Evolutionary conservation across 2,888 invertebrate genomes (phyloP).

Genomic region (Coelogynopora nodosa): DNA sequence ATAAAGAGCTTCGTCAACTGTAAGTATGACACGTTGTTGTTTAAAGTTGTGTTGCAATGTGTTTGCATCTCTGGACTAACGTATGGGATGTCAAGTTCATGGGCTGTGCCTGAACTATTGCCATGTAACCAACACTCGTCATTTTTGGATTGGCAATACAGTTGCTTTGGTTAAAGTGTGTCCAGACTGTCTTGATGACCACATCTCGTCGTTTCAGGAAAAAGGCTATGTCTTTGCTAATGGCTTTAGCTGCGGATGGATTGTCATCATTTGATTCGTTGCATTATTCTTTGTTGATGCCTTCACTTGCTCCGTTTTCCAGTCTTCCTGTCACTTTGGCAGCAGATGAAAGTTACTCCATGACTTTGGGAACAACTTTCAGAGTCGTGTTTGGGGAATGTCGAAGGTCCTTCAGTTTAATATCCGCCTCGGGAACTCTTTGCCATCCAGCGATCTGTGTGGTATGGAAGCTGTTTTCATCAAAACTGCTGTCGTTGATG

Average conservation of each 20-base stretch:
- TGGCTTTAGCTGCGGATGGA: conserved; percentile 11
- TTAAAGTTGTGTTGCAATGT: conserved; percentile 20
- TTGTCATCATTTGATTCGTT: conserved; percentile 2
- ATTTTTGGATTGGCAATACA: neutral
- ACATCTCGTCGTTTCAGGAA: neutral
- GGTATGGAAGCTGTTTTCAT: neutral
- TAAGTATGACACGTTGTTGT: conserved; percentile 37
- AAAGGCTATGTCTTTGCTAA: neutral
- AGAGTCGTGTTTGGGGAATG: neutral
- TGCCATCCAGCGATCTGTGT: neutral
- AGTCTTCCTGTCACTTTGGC: neutral
- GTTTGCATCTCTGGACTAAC: conserved; percentile 30
- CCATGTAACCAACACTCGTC: conserved; percentile 19
- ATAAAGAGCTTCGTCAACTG: conserved; percentile 43
- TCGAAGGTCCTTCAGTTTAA: neutral
- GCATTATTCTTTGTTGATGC: conserved; percentile 16
- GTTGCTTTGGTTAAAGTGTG: conserved; percentile 8
- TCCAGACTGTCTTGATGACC: conserved; percentile 7
- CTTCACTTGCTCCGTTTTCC: neutral
- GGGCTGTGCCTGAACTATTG: conserved; percentile 26
- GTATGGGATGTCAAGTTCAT: conserved; percentile 39
- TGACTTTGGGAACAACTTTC: neutral
- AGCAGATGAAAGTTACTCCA: conserved; percentile 19
- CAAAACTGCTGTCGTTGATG: conserved; percentile 2
- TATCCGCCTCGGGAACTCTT: neutral